Evolutionary conservation across 1,140 invertebrate species (phyloP).

Genomic region (Phocides pigmalion): DNA sequence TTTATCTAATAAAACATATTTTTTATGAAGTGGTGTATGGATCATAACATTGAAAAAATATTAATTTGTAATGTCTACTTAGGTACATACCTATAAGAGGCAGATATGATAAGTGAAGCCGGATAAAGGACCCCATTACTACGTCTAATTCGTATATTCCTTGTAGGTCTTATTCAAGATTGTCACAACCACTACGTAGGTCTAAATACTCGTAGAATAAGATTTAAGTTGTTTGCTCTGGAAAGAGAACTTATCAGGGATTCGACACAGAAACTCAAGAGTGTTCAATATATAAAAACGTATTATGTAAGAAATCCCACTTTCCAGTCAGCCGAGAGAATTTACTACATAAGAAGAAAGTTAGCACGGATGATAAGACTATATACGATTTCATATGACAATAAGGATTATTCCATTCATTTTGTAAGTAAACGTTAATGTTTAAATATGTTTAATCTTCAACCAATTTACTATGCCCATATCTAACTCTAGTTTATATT

Average conservation of each 20-base stretch:
- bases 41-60: too few relatives aligned
- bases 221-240: constrained; percentile 32
- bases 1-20: too few relatives aligned
- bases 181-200: background rate
- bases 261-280: constrained; percentile 37
- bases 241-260: constrained; percentile 41
- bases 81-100: too few relatives aligned
- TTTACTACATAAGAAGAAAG: constrained; percentile 40
- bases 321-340: constrained; percentile 33
- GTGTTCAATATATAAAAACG: constrained; percentile 39
- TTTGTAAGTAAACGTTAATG: too few relatives aligned
- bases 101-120: too few relatives aligned
- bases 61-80: too few relatives aligned
- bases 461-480: too few relatives aligned
- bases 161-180: constrained; percentile 1
- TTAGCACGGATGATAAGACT: constrained; percentile 40
- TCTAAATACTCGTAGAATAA: constrained; percentile 27
- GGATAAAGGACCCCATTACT: too few relatives aligned
- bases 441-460: too few relatives aligned
- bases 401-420: background rate
- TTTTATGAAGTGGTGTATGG: too few relatives aligned
- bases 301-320: constrained; percentile 20
- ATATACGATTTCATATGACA: constrained; percentile 20
- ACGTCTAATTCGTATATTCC: too few relatives aligned
- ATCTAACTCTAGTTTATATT: too few relatives aligned